A percentile compares a stretch with the other conserved stretches of the same genome.
These are phyloP conservation scores for Xylocopa sonorina DNA, from an alignment of 1,140 invertebrate genomes.

Conservation along the genomic window DNA sequence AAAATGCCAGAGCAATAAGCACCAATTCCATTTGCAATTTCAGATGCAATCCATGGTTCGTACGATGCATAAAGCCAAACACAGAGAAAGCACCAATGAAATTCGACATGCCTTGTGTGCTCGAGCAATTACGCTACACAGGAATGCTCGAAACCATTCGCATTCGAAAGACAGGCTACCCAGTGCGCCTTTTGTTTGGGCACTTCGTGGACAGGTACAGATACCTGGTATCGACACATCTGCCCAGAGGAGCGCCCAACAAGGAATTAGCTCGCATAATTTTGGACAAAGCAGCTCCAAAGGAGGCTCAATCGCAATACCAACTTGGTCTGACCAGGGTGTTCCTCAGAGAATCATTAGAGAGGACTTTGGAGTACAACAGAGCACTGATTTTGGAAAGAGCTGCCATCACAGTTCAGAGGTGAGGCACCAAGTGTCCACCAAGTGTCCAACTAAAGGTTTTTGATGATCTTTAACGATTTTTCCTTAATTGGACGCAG, in stretches of 20 bases:
- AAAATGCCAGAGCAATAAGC: no score
- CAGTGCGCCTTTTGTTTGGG: slow-evolving; percentile 94
- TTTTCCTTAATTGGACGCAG: no score
- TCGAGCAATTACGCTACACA: slow-evolving; percentile 96
- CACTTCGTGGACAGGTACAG: slow-evolving; percentile 95
- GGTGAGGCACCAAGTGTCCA: slow-evolving; percentile 64
- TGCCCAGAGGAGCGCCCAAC: slow-evolving; percentile 87
- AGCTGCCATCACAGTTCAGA: slow-evolving; percentile 89
- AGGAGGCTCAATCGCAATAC: slow-evolving; percentile 87
- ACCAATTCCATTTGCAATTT: no score
- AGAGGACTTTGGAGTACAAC: slow-evolving; percentile 91
- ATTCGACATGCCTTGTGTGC: slow-evolving; percentile 96
- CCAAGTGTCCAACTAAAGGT: no score
- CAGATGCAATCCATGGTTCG: slow-evolving; percentile 97
- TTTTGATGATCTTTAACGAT: no score
- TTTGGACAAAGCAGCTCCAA: slow-evolving; percentile 87
- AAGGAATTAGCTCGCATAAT: slow-evolving; percentile 93
- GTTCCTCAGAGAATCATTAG: slow-evolving; percentile 93
- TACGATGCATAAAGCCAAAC: slow-evolving; percentile 99
- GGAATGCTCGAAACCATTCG: slow-evolving; percentile 98
- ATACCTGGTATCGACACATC: slow-evolving; percentile 87
- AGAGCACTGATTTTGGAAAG: slow-evolving; percentile 89
- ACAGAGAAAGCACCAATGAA: slow-evolving; percentile 95
- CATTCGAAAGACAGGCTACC: slow-evolving; percentile 97
- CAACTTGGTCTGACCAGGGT: slow-evolving; percentile 93